phyloP scores from a whole-genome alignment of 2,888 invertebrate genomes.

The Chrysina gloriosa region DNA sequence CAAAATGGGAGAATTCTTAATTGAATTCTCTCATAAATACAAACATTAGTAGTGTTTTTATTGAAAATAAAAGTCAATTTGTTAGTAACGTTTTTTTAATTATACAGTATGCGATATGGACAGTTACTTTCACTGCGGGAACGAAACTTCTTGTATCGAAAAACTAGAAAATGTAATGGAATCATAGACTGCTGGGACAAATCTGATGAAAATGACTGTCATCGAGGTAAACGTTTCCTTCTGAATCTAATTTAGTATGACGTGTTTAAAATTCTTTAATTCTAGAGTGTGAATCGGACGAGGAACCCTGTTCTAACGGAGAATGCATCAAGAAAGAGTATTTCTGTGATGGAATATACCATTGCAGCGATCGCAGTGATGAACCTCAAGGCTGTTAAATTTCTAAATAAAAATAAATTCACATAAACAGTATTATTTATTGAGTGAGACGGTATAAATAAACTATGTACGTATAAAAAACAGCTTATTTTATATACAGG shows the following conservation, averaged over 20 bases:
- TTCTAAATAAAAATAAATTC: not conserved
- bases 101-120: slow-evolving; percentile 75
- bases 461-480: slow-evolving; percentile 23
- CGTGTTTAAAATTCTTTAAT: slow-evolving; percentile 39
- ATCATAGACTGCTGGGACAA: slow-evolving; percentile 84
- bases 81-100: no score
- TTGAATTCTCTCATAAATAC: no score
- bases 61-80: no score
- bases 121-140: slow-evolving; percentile 79
- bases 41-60: no score
- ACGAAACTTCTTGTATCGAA: slow-evolving; percentile 79
- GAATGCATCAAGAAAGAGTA: slow-evolving; percentile 71
- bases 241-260: no score
- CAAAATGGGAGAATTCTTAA: no score
- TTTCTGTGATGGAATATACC: slow-evolving; percentile 75
- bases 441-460: slow-evolving; percentile 19
- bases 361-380: slow-evolving; percentile 77
- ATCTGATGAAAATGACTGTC: slow-evolving; percentile 79
- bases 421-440: slow-evolving; percentile 30
- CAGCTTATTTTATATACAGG: no score
- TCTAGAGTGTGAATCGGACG: slow-evolving; percentile 66
- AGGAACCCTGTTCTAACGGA: slow-evolving; percentile 72
- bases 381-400: slow-evolving; percentile 70
- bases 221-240: slow-evolving; percentile 67
- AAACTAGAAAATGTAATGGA: slow-evolving; percentile 77